These are phyloP conservation scores for Enteromius argenteus DNA, from an alignment of 2,797 vertebrate genomes.

Conservation along the genomic window DNA sequence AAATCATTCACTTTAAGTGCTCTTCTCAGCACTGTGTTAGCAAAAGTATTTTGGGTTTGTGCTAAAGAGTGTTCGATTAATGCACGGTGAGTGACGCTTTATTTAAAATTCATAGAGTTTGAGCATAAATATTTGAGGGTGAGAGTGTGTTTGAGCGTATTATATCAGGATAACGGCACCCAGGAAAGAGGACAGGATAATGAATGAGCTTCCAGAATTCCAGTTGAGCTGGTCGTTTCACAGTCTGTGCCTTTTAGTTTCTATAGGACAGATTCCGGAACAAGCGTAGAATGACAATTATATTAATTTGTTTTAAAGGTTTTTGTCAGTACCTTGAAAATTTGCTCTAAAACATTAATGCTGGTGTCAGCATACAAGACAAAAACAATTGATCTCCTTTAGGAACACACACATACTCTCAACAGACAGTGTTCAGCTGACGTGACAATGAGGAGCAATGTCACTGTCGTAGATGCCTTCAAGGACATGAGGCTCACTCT, in stretches of 20 bases:
- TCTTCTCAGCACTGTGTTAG: slow-evolving; percentile 5
- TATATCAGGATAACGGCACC: slow-evolving; percentile 7
- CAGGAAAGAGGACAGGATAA: slow-evolving; percentile 11
- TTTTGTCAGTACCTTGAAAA: background rate
- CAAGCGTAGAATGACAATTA: slow-evolving; percentile 5
- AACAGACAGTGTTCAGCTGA: slow-evolving; percentile 11
- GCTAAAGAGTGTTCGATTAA: slow-evolving; percentile 26
- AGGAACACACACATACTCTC: background rate
- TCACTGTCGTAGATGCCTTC: background rate
- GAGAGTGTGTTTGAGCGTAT: slow-evolving; percentile 7
- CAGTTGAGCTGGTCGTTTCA: background rate
- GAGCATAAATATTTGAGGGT: slow-evolving; percentile 13
- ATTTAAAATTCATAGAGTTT: slow-evolving; percentile 31
- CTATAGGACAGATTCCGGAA: background rate
- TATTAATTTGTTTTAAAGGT: slow-evolving; percentile 19
- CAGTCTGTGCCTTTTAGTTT: background rate
- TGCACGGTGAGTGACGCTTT: slow-evolving; percentile 10
- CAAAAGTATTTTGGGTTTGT: background rate
- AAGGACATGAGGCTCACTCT: slow-evolving; percentile 3
- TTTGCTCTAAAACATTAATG: background rate
- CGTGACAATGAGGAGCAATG: background rate
- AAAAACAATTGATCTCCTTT: slow-evolving; percentile 36
- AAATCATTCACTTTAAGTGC: slow-evolving; percentile 14
- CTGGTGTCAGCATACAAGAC: slow-evolving; percentile 19
- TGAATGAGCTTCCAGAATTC: background rate